phyloP scores from a whole-genome alignment of 30 jellyfish, hydroid and myxozoan genomes.

The Phacellophora camtschatica region DNA sequence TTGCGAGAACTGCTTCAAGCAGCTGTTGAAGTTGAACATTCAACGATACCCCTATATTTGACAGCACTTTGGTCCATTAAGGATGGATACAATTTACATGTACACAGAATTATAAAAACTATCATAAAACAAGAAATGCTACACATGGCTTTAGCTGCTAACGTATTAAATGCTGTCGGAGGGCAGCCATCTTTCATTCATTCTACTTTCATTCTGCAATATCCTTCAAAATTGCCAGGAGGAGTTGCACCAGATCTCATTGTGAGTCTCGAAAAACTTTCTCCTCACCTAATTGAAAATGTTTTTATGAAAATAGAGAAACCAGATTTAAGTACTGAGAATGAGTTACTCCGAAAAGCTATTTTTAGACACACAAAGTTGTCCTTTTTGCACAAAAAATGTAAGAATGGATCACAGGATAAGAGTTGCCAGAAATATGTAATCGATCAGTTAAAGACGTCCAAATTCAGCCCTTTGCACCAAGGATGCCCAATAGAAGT shows the following conservation, averaged over 20 bases:
- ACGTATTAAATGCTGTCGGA: slow-evolving; percentile 49
- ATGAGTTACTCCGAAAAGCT: slow-evolving; percentile 9
- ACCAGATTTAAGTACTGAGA: slow-evolving; percentile 5
- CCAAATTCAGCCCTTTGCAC: not conserved
- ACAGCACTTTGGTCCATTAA: slow-evolving; percentile 61
- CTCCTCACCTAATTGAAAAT: not conserved
- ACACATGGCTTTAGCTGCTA: slow-evolving; percentile 57
- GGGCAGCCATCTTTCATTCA: slow-evolving; percentile 57
- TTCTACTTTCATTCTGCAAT: slow-evolving; percentile 31
- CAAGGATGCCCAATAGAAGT: slow-evolving; percentile 30
- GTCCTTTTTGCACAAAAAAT: not conserved
- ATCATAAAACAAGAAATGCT: slow-evolving; percentile 56
- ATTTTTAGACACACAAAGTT: slow-evolving; percentile 29
- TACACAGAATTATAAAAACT: slow-evolving; percentile 32
- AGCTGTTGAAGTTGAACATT: slow-evolving; percentile 51
- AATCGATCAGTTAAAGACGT: not conserved
- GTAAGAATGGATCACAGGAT: not conserved
- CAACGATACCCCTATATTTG: slow-evolving; percentile 57
- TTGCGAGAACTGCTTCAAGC: slow-evolving; percentile 32
- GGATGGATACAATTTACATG: slow-evolving; percentile 36
- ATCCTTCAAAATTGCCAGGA: slow-evolving; percentile 63
- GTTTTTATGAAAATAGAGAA: slow-evolving; percentile 55
- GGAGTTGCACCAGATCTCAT: slow-evolving; percentile 29
- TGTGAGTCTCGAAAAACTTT: slow-evolving; percentile 44
- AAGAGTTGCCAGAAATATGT: not conserved